Evolutionary conservation across 2,888 invertebrate genomes (phyloP).

Genomic region (Perizoma flavofasciatum): DNA sequence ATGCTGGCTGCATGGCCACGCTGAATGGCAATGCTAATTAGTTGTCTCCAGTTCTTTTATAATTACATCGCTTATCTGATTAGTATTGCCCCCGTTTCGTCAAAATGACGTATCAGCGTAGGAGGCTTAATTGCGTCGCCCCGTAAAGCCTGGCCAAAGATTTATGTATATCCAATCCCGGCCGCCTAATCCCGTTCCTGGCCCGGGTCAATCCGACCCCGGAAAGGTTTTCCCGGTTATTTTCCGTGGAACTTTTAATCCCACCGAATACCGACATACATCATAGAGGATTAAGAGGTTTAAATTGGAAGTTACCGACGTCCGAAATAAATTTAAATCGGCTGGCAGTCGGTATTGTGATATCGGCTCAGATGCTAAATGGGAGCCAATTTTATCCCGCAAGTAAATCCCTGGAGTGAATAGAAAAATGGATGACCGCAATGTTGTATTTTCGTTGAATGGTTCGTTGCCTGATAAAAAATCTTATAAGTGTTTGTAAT

Average conservation of each 20-base stretch:
- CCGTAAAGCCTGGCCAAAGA: constrained; percentile 76
- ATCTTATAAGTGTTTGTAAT: not conserved
- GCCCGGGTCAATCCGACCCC: constrained; percentile 81
- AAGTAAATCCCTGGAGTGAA: constrained; percentile 68
- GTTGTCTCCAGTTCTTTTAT: not conserved
- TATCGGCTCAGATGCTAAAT: constrained; percentile 80
- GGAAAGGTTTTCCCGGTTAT: constrained; percentile 84
- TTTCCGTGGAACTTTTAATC: constrained; percentile 84
- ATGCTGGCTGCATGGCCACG: too few species aligned
- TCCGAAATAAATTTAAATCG: constrained; percentile 84
- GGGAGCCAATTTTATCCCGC: constrained; percentile 75
- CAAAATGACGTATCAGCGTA: constrained; percentile 78
- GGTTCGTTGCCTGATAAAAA: constrained; percentile 3
- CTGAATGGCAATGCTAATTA: too few species aligned
- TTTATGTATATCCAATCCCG: constrained; percentile 84
- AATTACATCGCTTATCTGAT: constrained; percentile 55
- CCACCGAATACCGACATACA: constrained; percentile 83
- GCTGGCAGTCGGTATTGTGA: constrained; percentile 82
- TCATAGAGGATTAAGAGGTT: constrained; percentile 84
- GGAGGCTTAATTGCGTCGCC: constrained; percentile 79
- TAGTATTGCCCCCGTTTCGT: constrained; percentile 64
- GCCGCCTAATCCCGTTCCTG: constrained; percentile 78
- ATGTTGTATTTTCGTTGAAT: constrained; percentile 35
- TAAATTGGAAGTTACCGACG: constrained; percentile 85
- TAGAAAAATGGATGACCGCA: constrained; percentile 52